phyloP scores from a whole-genome alignment of 2,888 invertebrate genomes.

The Cecidostiba fungosa region DNA sequence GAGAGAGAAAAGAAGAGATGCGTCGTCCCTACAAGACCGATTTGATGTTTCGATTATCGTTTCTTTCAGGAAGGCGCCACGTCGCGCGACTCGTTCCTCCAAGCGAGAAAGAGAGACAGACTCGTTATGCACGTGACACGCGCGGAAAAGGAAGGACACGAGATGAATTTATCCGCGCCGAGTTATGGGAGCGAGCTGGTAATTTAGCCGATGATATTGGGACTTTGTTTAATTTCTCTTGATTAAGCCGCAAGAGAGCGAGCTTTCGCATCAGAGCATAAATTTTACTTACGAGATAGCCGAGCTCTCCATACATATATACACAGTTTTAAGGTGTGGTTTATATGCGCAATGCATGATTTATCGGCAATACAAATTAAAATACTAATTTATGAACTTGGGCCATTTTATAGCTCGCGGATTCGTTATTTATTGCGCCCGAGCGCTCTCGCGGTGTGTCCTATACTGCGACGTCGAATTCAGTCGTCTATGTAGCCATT shows the following conservation, averaged over 20 bases:
- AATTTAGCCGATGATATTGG: constrained; percentile 57
- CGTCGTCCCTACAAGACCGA: constrained; percentile 69
- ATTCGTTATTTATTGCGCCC: constrained; percentile 59
- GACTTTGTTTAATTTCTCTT: constrained; percentile 61
- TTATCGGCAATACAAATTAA: constrained; percentile 63
- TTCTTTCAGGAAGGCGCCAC: constrained; percentile 68
- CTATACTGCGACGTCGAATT: constrained; percentile 25
- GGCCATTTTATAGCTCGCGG: constrained; percentile 47
- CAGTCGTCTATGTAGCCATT: constrained; percentile 50
- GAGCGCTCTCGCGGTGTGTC: neutral
- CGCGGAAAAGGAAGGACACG: constrained; percentile 24
- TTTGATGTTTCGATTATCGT: constrained; percentile 70
- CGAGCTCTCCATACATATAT: neutral
- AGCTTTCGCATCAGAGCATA: constrained; percentile 43
- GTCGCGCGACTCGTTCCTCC: constrained; percentile 38
- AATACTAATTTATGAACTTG: constrained; percentile 65
- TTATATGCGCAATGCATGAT: constrained; percentile 61
- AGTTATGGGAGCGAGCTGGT: constrained; percentile 20
- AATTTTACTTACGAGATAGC: constrained; percentile 57
- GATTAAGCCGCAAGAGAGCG: constrained; percentile 29
- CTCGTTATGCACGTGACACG: constrained; percentile 56
- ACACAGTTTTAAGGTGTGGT: constrained; percentile 57
- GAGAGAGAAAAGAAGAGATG: constrained; percentile 61
- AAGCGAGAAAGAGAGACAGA: neutral
- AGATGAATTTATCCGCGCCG: constrained; percentile 52